Evolutionary conservation across 2,113 vertebrate species (phyloP), one percentile per base, ranked within the genome.

Genomic region (Dermatemys mawii): DNA sequence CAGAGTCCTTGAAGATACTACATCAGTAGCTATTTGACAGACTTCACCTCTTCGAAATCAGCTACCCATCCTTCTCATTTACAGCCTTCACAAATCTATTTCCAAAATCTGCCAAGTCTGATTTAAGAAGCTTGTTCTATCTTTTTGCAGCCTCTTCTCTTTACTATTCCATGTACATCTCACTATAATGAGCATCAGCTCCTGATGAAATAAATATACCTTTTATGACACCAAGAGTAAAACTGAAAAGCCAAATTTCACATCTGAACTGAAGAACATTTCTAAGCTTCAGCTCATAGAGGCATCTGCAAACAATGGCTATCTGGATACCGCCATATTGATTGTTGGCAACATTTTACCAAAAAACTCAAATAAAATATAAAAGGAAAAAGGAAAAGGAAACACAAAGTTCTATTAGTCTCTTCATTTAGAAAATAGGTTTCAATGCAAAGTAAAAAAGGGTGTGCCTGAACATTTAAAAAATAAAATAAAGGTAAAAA

Each of bases 51-150:
- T 85, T 93, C 95, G 86, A 97, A 98, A 97, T 97, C 97, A 98
- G 95, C 98, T 97, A 93, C 96, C 97, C 97, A 98, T 98, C 89
- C 90, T 98, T 97, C 87, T 95, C 35, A 17, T 87, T 95, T 89
- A 92, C 67, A 96, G 96, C 96, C 92, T 96, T 95, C 48, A 12
- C 92, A 95, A 94, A 90, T 81, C 76, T 95, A 84, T 63, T 82
- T 95, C 87, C 96, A 89, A 94, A 97, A 93, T 96, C 63, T 92
- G 94, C 46, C 55, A 87, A 87, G 5, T 54, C 81, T 92, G 87
- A 87, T 94, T 96, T 86, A 95, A 90, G 93, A 90, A 67, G n/a
- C 14, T 48, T 91, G 78, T 32, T 70, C 88, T 90, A 78, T 84
- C 2, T 85, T 95, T 88, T 27, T 78, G 67, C 73, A 90, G 57